phyloP scores from a whole-genome alignment of 2,113 vertebrate species.

The Cynoglossus semilaevis region DNA sequence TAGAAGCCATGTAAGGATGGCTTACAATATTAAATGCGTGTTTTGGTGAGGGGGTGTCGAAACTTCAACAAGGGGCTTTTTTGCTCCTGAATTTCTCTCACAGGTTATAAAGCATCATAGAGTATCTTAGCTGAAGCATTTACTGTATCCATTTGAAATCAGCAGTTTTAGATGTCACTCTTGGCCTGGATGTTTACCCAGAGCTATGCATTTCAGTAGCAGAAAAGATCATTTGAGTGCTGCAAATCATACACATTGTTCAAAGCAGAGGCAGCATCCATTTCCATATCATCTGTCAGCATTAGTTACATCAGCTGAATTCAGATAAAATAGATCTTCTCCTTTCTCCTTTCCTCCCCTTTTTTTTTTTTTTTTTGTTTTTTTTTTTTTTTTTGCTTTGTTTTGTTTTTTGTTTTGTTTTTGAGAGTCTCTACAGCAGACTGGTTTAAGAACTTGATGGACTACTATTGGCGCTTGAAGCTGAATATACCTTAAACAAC shows the following conservation, averaged over 20 bases:
- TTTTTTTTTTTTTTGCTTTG: too few species aligned
- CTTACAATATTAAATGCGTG: slow-evolving; percentile 60
- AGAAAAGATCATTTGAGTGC: slow-evolving; percentile 27
- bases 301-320: slow-evolving; percentile 45
- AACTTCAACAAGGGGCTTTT: neutral
- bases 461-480: slow-evolving; percentile 31
- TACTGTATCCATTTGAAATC: slow-evolving; percentile 26
- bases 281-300: slow-evolving; percentile 48
- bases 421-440: neutral
- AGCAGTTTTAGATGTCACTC: slow-evolving; percentile 29
- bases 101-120: too few species aligned
- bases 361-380: neutral
- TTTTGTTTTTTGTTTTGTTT: too few species aligned
- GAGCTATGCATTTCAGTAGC: slow-evolving; percentile 27
- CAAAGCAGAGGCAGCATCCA: slow-evolving; percentile 33
- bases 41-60: slow-evolving; percentile 33
- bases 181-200: slow-evolving; percentile 29
- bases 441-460: slow-evolving; percentile 31
- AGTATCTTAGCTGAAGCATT: slow-evolving; percentile 25
- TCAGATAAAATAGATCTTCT: slow-evolving; percentile 26
- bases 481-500: slow-evolving; percentile 21
- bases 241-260: slow-evolving; percentile 30
- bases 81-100: neutral
- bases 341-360: neutral
- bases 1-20: slow-evolving; percentile 33